phyloP scores from a whole-genome alignment of 1,140 invertebrate species.

The Bombus waltoni region DNA sequence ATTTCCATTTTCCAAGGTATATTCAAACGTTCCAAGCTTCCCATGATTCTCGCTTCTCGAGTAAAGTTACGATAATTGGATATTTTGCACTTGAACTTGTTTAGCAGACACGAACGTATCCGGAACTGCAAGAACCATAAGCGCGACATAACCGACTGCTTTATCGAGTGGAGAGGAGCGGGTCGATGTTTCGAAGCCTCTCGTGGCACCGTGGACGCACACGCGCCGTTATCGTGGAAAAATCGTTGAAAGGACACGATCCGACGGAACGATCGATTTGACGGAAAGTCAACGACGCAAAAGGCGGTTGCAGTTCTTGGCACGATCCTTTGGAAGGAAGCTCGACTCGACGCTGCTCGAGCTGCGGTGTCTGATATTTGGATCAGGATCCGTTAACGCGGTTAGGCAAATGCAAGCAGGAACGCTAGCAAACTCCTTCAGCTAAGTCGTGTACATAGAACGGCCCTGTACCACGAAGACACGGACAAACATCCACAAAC shows the following conservation, averaged over 20 bases:
- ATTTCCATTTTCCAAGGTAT: too few species aligned
- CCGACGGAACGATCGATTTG: not conserved
- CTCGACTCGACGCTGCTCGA: not conserved
- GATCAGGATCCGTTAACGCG: conserved; percentile 68
- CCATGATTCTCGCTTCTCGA: too few species aligned
- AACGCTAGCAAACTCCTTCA: conserved; percentile 63
- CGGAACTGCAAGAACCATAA: not conserved
- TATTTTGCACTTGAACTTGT: too few species aligned
- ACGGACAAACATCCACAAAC: conserved; percentile 10
- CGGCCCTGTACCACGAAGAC: conserved; percentile 25
- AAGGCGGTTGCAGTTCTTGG: conserved; percentile 48
- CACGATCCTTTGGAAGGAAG: conserved; percentile 14
- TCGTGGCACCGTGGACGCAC: not conserved
- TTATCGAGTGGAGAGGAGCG: too few species aligned
- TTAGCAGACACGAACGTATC: too few species aligned
- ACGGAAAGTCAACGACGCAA: not conserved
- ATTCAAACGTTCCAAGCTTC: too few species aligned
- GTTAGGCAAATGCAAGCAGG: conserved; percentile 71
- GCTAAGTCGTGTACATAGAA: conserved; percentile 64
- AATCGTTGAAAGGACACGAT: not conserved
- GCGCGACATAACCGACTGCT: too few species aligned
- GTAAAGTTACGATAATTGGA: too few species aligned
- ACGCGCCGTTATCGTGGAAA: not conserved
- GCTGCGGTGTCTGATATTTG: conserved; percentile 64
- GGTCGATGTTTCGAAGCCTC: too few species aligned